A percentile compares a stretch with the other conserved stretches of the same genome.
Conservation (phyloP, 2,113 vertebrate genomes). For the Leucopsar rothschildi region DNA sequence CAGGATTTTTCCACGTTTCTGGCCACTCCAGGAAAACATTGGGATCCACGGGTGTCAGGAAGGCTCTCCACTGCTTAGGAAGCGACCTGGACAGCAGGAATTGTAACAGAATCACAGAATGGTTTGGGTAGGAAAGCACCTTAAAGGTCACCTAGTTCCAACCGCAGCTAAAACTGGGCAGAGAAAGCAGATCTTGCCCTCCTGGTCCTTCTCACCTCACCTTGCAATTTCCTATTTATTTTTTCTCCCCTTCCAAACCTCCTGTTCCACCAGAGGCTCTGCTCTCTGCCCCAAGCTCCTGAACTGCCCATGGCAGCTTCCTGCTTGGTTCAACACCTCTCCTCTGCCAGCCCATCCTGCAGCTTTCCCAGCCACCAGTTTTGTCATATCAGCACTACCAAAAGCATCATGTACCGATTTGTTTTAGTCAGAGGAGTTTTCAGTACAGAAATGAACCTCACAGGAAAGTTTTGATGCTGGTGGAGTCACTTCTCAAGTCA, state of each 20-base stretch:
- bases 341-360: neutral
- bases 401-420: neutral
- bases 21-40: neutral
- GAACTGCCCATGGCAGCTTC: neutral
- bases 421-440: neutral
- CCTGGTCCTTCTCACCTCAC: neutral
- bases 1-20: neutral
- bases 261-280: neutral
- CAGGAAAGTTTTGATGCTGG: neutral
- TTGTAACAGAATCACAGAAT: neutral
- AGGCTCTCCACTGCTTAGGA: neutral
- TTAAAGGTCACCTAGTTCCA: neutral
- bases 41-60: accelerated
- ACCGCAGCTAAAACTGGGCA: neutral
- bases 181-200: neutral
- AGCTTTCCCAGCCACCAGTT: neutral
- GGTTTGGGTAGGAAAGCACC: neutral
- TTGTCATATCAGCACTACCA: accelerated
- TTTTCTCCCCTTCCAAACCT: neutral
- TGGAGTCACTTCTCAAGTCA: neutral
- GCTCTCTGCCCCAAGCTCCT: neutral
- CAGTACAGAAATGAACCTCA: neutral
- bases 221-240: neutral
- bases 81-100: neutral
- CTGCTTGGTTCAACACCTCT: neutral